These are phyloP conservation scores for Polydrusus tereticollis DNA, from an alignment of 2,888 invertebrate genomes.

Conservation along the genomic window DNA sequence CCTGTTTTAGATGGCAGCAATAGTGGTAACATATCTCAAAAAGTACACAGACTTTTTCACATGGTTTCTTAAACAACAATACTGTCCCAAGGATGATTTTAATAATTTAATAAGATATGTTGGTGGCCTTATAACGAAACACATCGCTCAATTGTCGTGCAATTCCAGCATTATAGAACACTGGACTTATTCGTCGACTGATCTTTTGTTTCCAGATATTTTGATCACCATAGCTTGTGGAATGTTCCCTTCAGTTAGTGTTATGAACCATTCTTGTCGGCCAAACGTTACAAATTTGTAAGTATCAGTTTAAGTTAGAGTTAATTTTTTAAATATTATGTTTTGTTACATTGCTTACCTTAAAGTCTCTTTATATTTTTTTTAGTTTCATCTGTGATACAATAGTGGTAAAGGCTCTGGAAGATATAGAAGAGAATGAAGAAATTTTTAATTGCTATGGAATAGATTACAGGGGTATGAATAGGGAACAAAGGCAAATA, in stretches of 20 bases:
- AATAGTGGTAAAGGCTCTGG: conserved; percentile 78
- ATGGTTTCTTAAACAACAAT: conserved; percentile 65
- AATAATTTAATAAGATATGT: conserved; percentile 63
- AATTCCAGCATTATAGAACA: conserved; percentile 65
- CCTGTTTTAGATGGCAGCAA: conserved; percentile 75
- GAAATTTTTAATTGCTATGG: conserved; percentile 92
- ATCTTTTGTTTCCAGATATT: conserved; percentile 59
- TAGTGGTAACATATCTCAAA: conserved; percentile 76
- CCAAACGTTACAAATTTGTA: conserved; percentile 84
- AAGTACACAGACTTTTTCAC: conserved; percentile 76
- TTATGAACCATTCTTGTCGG: conserved; percentile 95
- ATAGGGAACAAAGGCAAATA: conserved; percentile 72
- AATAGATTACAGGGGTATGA: conserved; percentile 78
- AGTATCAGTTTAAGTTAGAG: too few species aligned
- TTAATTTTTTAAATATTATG: too few species aligned
- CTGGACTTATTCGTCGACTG: conserved; percentile 59
- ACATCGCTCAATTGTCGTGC: conserved; percentile 80
- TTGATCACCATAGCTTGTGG: conserved; percentile 75
- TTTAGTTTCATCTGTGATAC: conserved; percentile 78
- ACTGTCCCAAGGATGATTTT: conserved; percentile 63
- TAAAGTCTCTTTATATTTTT: too few species aligned
- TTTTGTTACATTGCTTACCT: too few species aligned
- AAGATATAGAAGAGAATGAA: conserved; percentile 73
- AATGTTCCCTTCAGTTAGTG: conserved; percentile 87
- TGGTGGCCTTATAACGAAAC: conserved; percentile 79